Evolutionary conservation across 2,888 invertebrate genomes (phyloP).

Genomic region (Lycophotia porphyrea): DNA sequence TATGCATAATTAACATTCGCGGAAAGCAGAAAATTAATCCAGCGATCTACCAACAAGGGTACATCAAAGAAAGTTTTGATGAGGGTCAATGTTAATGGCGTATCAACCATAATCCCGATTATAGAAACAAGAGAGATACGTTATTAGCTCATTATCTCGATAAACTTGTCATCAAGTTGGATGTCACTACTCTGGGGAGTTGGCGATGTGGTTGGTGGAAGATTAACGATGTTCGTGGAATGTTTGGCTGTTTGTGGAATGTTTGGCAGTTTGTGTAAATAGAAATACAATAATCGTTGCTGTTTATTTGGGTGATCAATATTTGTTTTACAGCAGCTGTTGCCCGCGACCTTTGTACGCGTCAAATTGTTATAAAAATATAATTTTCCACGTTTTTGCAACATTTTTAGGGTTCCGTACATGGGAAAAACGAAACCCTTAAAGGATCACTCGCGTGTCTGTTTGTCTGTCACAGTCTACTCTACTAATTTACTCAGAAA

Average conservation of each 20-base stretch:
- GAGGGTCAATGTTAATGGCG: constrained; percentile 80
- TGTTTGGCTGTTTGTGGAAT: constrained; percentile 38
- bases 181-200: constrained; percentile 40
- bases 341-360: no score
- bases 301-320: constrained; percentile 5
- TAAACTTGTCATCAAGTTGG: constrained; percentile 56
- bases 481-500: no score
- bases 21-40: constrained; percentile 76
- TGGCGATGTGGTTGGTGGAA: constrained; percentile 31
- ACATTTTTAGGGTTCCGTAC: no score
- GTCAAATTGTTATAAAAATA: no score
- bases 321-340: not conserved
- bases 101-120: constrained; percentile 68
- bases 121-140: constrained; percentile 59
- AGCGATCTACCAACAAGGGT: constrained; percentile 68
- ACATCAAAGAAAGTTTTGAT: constrained; percentile 79
- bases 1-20: constrained; percentile 74
- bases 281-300: constrained; percentile 7
- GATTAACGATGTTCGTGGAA: constrained; percentile 42
- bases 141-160: constrained; percentile 61
- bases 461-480: no score
- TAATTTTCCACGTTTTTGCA: no score
- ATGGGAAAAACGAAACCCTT: no score
- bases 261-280: constrained; percentile 33
- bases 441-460: no score